Conservation (phyloP, 2,797 vertebrate genomes). For the Macropodus opercularis region DNA sequence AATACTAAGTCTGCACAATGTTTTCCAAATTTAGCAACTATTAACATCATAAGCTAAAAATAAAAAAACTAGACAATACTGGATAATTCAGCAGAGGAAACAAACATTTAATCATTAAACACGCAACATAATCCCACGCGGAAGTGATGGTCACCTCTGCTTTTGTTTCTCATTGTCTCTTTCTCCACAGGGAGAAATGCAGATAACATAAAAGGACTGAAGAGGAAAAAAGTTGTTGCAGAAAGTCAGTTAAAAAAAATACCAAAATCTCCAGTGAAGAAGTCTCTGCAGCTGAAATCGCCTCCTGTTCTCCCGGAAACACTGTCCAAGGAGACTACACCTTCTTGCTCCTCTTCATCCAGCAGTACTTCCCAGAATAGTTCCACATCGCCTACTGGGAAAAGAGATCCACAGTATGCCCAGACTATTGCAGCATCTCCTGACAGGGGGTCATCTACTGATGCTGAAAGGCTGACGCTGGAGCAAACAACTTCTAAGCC, state of each 20-base stretch:
- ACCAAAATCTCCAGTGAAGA: conserved; percentile 96
- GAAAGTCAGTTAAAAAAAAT: conserved; percentile 97
- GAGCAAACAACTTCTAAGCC: conserved; percentile 69
- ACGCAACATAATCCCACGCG: too few relatives aligned
- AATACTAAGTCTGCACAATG: too few relatives aligned
- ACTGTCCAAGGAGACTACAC: conserved; percentile 69
- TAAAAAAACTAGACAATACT: too few relatives aligned
- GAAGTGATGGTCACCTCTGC: too few relatives aligned
- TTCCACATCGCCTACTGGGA: conserved; percentile 65
- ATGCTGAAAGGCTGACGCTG: conserved; percentile 66
- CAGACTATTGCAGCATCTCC: conserved; percentile 53
- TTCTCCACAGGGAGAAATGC: conserved; percentile 84
- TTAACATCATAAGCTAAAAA: too few relatives aligned
- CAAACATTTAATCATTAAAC: background rate
- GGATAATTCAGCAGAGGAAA: too few relatives aligned
- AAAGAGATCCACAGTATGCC: conserved; percentile 81
- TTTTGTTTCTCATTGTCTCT: conserved; percentile 39
- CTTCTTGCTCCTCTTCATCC: conserved; percentile 66
- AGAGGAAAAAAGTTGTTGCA: conserved; percentile 95
- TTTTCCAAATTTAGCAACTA: too few relatives aligned
- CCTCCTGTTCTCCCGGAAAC: conserved; percentile 59
- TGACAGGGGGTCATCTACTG: conserved; percentile 54
- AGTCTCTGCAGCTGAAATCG: conserved; percentile 85
- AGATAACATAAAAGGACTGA: conserved; percentile 92
- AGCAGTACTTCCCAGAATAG: conserved; percentile 69